Base-by-base conservation (phyloP, 1,140 invertebrate species). In the Plodia interpunctella region DNA sequence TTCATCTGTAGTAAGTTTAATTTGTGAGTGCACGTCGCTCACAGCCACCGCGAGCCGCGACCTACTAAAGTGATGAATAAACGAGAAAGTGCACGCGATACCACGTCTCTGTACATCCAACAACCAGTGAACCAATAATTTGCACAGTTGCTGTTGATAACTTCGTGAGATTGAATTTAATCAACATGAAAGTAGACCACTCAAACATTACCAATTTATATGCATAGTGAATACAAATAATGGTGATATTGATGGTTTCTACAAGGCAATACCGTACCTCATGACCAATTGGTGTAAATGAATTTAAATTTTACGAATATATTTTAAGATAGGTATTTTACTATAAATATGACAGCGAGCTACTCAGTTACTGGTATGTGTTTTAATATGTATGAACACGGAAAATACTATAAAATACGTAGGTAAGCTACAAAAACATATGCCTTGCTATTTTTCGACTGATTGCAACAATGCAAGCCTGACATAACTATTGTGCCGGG, bases 21-120 rank as follows among this genome's bases (percentile, higher is more conserved):
- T 44, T 44, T 44, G 38, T 17, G 55, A 50, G 32, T 61, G 65
- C 63, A 63, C 59, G 62, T 62, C 56, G 50, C 59, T n/a, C 13
- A 1, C 38, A 17, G 38, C 38, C 38, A 32, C 38, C n/a, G 38
- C 38, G 38, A 44, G 28, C 59, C 55, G 63, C 70, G 77, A 80
- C 77, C 77, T 68, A 80, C 77, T 76, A 72, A 77, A 59, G 57
- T 72, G 73, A 68, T 77, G 65, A 72, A 74, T 76, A 72, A 74
- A 69, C 68, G 72, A 76, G 77, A 80, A 80, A 80, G 74, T 80
- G 69, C 70, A 74, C 62, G 62, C 63, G 55, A 63, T 63, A 32
- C 64, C 49, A 57, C 62, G 57, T 49, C 63, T 54, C 58, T 63
- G 57, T 60, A 62, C 62, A 60, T 57, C 55, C 60, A 60, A 68